These are phyloP conservation scores for Eciton burchellii DNA, from an alignment of 1,140 invertebrate species.

Conservation along the genomic window DNA sequence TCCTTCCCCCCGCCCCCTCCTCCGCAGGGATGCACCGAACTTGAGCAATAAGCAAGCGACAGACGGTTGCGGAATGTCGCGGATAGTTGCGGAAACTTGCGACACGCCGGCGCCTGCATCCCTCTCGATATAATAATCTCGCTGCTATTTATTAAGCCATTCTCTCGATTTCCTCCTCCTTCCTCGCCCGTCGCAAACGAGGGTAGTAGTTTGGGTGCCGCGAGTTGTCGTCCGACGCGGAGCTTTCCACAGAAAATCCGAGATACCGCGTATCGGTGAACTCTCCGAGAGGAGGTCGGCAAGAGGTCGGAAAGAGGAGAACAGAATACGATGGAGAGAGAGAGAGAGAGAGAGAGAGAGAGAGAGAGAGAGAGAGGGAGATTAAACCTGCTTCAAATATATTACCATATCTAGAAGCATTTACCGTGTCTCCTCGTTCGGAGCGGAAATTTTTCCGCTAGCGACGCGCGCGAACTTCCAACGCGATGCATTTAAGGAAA, in stretches of 20 bases:
- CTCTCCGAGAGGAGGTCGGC: too few species aligned
- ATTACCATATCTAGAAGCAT: neutral
- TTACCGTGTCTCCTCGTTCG: slow-evolving; percentile 5
- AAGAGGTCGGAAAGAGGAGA: too few species aligned
- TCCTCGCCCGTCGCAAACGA: neutral
- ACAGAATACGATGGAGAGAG: neutral
- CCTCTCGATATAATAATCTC: slow-evolving; percentile 70
- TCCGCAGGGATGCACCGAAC: slow-evolving; percentile 76
- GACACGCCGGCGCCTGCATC: slow-evolving; percentile 63
- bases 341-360: slow-evolving; percentile 52
- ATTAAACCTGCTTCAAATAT: slow-evolving; percentile 16
- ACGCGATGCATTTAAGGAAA: neutral
- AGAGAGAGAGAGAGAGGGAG: too few species aligned
- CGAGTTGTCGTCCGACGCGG: too few species aligned
- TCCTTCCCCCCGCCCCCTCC: slow-evolving; percentile 37
- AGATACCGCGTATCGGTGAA: too few species aligned
- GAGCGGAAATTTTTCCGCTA: slow-evolving; percentile 10
- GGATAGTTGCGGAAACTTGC: slow-evolving; percentile 76
- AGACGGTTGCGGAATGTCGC: slow-evolving; percentile 76
- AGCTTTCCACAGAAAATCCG: too few species aligned
- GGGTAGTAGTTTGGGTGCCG: neutral
- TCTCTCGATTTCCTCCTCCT: slow-evolving; percentile 6
- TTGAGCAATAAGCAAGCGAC: slow-evolving; percentile 81
- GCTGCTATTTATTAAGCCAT: slow-evolving; percentile 77
- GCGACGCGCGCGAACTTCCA: neutral